Conservation (phyloP, 2,888 invertebrate genomes). For the Synergus japonicus region DNA sequence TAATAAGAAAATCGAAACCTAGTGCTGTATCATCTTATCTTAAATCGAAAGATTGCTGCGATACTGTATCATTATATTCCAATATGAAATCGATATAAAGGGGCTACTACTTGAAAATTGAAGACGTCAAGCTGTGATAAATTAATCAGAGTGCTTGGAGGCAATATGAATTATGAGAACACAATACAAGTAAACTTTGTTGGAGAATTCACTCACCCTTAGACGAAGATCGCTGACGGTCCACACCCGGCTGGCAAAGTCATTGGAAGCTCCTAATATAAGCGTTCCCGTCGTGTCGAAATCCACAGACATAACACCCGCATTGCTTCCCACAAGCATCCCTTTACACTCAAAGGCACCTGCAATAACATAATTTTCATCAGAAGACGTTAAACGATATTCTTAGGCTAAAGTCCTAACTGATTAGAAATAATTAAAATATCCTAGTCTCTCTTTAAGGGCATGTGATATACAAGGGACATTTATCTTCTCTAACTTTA, state of each 20-base stretch:
- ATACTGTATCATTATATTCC: neutral
- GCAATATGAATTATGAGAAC: neutral
- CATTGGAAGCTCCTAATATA: constrained; percentile 95
- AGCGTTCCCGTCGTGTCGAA: constrained; percentile 94
- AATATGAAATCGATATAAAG: neutral
- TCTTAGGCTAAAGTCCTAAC: constrained; percentile 47
- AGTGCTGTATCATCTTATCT: neutral
- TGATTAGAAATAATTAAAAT: constrained; percentile 64
- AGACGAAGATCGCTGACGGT: constrained; percentile 93
- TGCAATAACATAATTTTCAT: constrained; percentile 73
- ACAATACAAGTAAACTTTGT: neutral
- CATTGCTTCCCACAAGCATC: constrained; percentile 94
- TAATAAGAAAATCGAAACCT: neutral
- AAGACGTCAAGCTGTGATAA: neutral
- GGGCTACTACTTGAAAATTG: neutral
- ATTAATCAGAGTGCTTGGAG: neutral
- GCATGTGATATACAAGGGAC: too few relatives aligned
- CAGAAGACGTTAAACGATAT: constrained; percentile 52
- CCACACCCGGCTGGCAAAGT: constrained; percentile 98
- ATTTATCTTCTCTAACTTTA: too few relatives aligned
- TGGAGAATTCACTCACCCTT: constrained; percentile 83
- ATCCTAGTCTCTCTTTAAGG: constrained; percentile 37
- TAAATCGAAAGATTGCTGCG: neutral
- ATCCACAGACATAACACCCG: constrained; percentile 96
- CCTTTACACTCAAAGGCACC: constrained; percentile 86